phyloP scores from a whole-genome alignment of 2,113 vertebrate species.

The Synodontis membranacea region DNA sequence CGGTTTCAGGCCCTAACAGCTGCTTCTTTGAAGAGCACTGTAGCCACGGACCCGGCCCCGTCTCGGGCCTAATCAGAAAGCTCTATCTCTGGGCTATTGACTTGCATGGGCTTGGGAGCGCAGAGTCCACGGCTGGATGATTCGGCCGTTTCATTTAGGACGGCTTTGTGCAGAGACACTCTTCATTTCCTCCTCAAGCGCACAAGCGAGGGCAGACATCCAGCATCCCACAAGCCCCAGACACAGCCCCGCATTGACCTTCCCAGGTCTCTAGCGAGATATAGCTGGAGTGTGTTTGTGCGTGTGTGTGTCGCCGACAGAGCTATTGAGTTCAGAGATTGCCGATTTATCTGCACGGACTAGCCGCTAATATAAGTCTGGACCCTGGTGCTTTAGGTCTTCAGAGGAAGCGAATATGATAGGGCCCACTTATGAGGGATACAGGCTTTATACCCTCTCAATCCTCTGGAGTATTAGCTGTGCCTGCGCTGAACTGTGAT shows the following conservation, averaged over 20 bases:
- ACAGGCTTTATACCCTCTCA: constrained; percentile 56
- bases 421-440: constrained; percentile 61
- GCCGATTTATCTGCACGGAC: constrained; percentile 62
- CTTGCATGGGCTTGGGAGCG: constrained; percentile 21
- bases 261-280: constrained; percentile 47
- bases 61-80: constrained; percentile 33
- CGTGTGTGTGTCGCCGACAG: constrained; percentile 28
- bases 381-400: constrained; percentile 66
- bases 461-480: constrained; percentile 55
- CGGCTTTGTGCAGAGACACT: constrained; percentile 71
- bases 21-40: constrained; percentile 34
- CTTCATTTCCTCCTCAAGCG: constrained; percentile 72
- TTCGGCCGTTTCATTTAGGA: constrained; percentile 66
- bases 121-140: constrained; percentile 30
- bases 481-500: constrained; percentile 28
- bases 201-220: constrained; percentile 63
- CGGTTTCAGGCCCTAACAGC: constrained; percentile 43
- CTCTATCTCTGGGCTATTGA: constrained; percentile 38
- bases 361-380: constrained; percentile 66
- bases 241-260: constrained; percentile 60
- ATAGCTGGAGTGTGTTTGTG: constrained; percentile 26
- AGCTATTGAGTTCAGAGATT: constrained; percentile 44
- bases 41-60: background rate
- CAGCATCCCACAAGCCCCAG: constrained; percentile 66
- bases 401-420: constrained; percentile 66